Conservation (phyloP, 2,888 invertebrate genomes). For the Standfussiana lucernea region DNA sequence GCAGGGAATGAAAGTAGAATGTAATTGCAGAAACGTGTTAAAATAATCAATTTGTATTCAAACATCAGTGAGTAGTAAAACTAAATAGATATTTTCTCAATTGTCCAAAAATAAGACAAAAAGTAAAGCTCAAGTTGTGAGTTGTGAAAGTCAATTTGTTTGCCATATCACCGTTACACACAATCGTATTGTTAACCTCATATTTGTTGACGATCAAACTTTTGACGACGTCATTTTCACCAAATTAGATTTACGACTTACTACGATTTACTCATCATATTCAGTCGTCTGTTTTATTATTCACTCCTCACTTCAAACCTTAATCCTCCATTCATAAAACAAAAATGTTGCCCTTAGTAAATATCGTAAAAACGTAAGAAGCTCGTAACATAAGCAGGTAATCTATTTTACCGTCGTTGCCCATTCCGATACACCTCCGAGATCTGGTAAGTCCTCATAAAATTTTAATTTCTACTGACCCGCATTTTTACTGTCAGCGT, state of each 20-base stretch:
- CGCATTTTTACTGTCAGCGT: slow-evolving; percentile 82
- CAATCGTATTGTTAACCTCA: background rate
- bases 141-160: background rate
- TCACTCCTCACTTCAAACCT: slow-evolving; percentile 42
- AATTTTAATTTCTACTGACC: slow-evolving; percentile 85
- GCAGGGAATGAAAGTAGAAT: background rate
- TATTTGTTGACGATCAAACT: slow-evolving; percentile 14
- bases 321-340: slow-evolving; percentile 68
- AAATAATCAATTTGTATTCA: background rate
- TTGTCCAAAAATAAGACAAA: background rate
- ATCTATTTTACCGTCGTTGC: slow-evolving; percentile 70
- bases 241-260: slow-evolving; percentile 41
- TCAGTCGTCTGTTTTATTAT: slow-evolving; percentile 49
- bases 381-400: slow-evolving; percentile 75
- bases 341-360: slow-evolving; percentile 66
- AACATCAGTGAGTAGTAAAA: background rate
- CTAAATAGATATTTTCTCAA: background rate
- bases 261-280: slow-evolving; percentile 13
- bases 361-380: slow-evolving; percentile 72
- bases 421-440: slow-evolving; percentile 72
- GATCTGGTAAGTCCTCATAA: slow-evolving; percentile 76
- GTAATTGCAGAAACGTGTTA: background rate
- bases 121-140: background rate
- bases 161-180: background rate
- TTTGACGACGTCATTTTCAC: slow-evolving; percentile 12